phyloP scores from a whole-genome alignment of 1,140 invertebrate genomes.

The Spodoptera litura region DNA sequence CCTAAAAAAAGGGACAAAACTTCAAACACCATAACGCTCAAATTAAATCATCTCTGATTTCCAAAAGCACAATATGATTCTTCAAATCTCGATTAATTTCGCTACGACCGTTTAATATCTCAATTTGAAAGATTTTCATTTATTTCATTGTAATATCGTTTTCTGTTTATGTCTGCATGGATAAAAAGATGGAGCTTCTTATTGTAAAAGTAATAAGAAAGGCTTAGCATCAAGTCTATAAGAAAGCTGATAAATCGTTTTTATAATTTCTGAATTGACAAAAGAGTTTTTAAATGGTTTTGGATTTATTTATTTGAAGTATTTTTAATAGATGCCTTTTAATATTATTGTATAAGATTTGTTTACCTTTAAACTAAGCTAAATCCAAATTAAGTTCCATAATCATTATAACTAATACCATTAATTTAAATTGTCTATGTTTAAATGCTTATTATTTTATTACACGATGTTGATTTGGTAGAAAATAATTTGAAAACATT shows the following conservation, averaged over 20 bases:
- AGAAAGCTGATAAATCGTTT: slow-evolving; percentile 7
- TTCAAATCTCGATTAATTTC: slow-evolving; percentile 18
- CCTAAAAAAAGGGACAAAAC: no score
- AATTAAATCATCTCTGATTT: not conserved
- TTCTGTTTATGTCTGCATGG: slow-evolving; percentile 14
- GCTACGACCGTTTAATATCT: slow-evolving; percentile 20
- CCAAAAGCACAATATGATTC: slow-evolving; percentile 3
- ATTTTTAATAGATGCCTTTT: no score
- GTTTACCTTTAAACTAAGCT: no score
- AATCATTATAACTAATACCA: no score
- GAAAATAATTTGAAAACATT: no score
- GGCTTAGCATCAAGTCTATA: not conserved
- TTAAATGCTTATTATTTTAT: no score
- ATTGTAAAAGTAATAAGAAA: slow-evolving; percentile 19
- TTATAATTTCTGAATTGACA: not conserved
- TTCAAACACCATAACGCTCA: not conserved
- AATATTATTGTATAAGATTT: no score
- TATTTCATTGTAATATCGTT: slow-evolving; percentile 26
- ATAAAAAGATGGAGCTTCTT: slow-evolving; percentile 10
- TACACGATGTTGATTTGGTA: no score
- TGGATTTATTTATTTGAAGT: no score
- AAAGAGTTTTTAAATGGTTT: no score
- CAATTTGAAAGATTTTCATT: slow-evolving; percentile 5
- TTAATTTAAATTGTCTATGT: no score
- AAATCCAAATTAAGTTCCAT: no score